A percentile compares a stretch with the other conserved stretches of the same genome.
Conservation (phyloP, 1,140 invertebrate species). For the Lamellibrachia luymesi region DNA sequence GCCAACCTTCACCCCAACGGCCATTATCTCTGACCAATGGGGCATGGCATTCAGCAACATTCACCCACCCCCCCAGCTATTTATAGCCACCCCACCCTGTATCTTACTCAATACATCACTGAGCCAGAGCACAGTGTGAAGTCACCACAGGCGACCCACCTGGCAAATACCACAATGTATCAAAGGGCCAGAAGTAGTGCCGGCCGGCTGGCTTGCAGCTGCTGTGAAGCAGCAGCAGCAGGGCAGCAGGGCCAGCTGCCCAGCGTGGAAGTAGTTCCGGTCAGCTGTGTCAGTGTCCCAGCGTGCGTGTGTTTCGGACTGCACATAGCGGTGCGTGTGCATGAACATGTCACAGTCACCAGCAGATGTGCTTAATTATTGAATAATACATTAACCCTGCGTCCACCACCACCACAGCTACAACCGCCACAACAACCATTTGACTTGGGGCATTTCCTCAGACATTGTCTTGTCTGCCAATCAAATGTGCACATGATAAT, state of each 20-base stretch:
- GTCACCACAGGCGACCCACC: conserved; percentile 2
- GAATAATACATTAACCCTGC: not conserved
- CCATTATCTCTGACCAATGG: not conserved
- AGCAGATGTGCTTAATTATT: conserved; percentile 1
- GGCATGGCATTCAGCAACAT: not conserved
- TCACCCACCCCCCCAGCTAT: not conserved
- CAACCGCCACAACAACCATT: not conserved
- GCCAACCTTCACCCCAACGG: not conserved
- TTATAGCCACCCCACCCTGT: not conserved
- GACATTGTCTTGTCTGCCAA: not conserved
- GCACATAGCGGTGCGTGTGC: not conserved
- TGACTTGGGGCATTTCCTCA: not conserved
- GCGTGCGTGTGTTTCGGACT: not conserved
- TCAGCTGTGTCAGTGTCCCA: not conserved
- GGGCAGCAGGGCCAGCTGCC: not conserved
- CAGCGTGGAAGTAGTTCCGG: not conserved
- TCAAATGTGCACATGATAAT: not conserved
- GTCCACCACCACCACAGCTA: not conserved
- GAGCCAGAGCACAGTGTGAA: not conserved
- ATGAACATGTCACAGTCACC: not conserved
- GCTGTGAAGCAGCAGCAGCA: not conserved
- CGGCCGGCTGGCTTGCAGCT: not conserved
- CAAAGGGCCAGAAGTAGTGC: not conserved
- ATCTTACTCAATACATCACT: not conserved
- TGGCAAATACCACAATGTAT: not conserved